Conservation (phyloP, 2,888 invertebrate species). For the Lottia gigantea region DNA sequence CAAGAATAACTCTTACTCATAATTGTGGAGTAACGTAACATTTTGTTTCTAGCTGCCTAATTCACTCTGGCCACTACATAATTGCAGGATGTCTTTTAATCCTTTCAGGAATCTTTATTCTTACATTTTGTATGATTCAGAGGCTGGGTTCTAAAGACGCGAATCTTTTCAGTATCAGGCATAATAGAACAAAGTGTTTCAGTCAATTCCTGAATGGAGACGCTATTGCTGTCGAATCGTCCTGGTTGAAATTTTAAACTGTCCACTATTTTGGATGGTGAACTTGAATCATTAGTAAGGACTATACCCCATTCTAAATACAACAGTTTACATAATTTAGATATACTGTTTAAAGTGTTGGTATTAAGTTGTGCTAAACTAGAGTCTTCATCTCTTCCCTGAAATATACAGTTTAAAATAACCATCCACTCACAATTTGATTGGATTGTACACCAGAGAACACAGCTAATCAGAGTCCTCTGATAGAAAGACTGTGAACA, state of each 20-base stretch:
- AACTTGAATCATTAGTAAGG: slow-evolving; percentile 27
- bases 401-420: background rate
- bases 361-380: slow-evolving; percentile 43
- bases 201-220: slow-evolving; percentile 37
- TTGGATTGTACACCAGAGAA: no score
- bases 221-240: slow-evolving; percentile 13
- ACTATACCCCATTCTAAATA: slow-evolving; percentile 48
- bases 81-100: no score
- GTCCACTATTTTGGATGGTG: slow-evolving; percentile 36
- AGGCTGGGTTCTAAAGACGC: slow-evolving; percentile 34
- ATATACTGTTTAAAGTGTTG: slow-evolving; percentile 41
- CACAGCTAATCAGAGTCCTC: no score
- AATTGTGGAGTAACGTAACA: no score
- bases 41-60: no score
- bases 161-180: slow-evolving; percentile 35
- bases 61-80: no score
- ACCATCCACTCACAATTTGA: no score
- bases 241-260: slow-evolving; percentile 16
- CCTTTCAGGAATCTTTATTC: background rate
- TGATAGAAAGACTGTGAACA: no score
- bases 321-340: slow-evolving; percentile 34
- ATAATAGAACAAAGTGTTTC: slow-evolving; percentile 37
- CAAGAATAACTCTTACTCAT: no score
- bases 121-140: slow-evolving; percentile 10
- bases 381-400: no score